These are phyloP conservation scores for Campylomormyrus numenius DNA, from an alignment of 2,113 vertebrate genomes.

Conservation along the genomic window DNA sequence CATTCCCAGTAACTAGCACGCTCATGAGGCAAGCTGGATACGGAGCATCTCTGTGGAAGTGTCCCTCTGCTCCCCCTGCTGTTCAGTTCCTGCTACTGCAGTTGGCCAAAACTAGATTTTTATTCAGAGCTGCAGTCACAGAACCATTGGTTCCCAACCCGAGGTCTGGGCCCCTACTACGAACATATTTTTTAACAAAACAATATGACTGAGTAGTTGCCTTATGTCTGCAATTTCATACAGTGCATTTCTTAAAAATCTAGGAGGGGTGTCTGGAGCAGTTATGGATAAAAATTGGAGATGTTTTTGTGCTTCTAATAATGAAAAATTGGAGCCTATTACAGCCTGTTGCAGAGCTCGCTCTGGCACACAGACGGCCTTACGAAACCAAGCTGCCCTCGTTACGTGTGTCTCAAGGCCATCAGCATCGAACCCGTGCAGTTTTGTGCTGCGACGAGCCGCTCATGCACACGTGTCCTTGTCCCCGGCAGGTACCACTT, in stretches of 20 bases:
- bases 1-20: not conserved
- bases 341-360: too few species aligned
- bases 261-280: not conserved
- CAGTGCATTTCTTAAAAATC: not conserved
- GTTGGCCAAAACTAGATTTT: not conserved
- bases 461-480: conserved; percentile 51
- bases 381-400: not conserved
- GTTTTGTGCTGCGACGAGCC: not conserved
- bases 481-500: conserved; percentile 94
- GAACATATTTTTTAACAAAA: not conserved
- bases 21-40: not conserved
- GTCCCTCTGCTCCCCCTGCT: conserved; percentile 50
- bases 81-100: conserved; percentile 36
- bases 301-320: not conserved
- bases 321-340: not conserved
- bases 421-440: not conserved
- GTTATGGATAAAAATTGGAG: not conserved
- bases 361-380: too few species aligned
- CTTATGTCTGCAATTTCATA: not conserved
- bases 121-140: not conserved
- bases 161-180: not conserved
- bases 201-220: not conserved
- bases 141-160: not conserved
- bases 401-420: not conserved
- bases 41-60: not conserved